These are phyloP conservation scores for Nasalis larvatus DNA, from an alignment of 2,113 vertebrate genomes.

Conservation along the genomic window DNA sequence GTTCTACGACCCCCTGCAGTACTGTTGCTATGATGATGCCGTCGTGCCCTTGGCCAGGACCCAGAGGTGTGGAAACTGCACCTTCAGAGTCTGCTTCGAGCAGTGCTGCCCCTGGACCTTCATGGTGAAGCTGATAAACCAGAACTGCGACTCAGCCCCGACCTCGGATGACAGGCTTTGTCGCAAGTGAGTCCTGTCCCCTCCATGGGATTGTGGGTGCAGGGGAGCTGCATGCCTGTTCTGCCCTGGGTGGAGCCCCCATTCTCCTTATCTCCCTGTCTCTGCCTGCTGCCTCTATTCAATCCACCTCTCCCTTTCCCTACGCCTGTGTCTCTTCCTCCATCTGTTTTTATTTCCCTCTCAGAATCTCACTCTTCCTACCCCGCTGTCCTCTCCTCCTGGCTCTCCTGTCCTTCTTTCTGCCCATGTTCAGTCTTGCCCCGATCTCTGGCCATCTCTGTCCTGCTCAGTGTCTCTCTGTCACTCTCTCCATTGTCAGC, in stretches of 20 bases:
- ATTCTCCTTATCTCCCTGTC: neutral
- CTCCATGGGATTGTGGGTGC: accelerated
- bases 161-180: neutral
- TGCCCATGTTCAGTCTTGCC: neutral
- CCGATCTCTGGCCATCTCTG: neutral
- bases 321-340: neutral
- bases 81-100: neutral
- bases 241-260: neutral
- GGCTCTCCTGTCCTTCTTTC: neutral
- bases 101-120: constrained; percentile 2
- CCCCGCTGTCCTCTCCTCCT: neutral
- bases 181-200: neutral
- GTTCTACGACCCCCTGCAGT: neutral
- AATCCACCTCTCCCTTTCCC: neutral
- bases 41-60: neutral
- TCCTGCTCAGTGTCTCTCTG: neutral
- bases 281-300: neutral
- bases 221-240: neutral
- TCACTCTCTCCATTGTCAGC: neutral
- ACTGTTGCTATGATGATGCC: neutral
- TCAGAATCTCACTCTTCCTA: neutral
- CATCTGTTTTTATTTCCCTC: neutral
- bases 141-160: accelerated
- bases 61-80: neutral
- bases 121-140: neutral